Evolutionary conservation across 2,113 vertebrate genomes (phyloP).

Genomic region (Pelecanoides urinatrix): DNA sequence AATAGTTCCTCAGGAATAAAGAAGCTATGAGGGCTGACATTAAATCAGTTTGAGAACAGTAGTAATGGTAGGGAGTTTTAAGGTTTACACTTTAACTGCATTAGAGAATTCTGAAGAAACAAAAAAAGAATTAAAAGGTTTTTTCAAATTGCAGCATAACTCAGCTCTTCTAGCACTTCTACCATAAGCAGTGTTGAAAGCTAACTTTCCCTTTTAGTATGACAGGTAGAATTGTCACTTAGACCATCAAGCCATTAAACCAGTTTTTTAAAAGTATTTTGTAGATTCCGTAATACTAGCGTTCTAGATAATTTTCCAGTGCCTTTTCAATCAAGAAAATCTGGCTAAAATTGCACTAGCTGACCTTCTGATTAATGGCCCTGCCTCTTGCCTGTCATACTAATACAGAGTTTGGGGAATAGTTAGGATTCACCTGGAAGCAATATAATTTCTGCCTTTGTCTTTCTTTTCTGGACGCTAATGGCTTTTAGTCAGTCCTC

Average conservation of each 20-base stretch:
- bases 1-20: not conserved
- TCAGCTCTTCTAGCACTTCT: constrained; percentile 26
- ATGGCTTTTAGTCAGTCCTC: constrained; percentile 90
- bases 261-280: constrained; percentile 68
- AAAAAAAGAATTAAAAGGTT: not conserved
- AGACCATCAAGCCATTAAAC: constrained; percentile 66
- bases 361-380: constrained; percentile 84
- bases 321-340: constrained; percentile 78
- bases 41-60: not conserved
- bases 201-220: constrained; percentile 56
- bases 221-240: constrained; percentile 75
- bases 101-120: constrained; percentile 36
- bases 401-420: constrained; percentile 80
- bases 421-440: constrained; percentile 81
- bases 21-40: not conserved
- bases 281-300: constrained; percentile 65
- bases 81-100: not conserved
- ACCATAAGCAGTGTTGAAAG: constrained; percentile 20
- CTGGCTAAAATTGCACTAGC: constrained; percentile 76
- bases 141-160: constrained; percentile 23
- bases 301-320: constrained; percentile 78
- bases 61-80: not conserved
- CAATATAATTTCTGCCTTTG: constrained; percentile 83
- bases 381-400: constrained; percentile 82
- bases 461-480: constrained; percentile 85